Conservation (phyloP, 2,113 vertebrate genomes). For the Heterocephalus glaber region DNA sequence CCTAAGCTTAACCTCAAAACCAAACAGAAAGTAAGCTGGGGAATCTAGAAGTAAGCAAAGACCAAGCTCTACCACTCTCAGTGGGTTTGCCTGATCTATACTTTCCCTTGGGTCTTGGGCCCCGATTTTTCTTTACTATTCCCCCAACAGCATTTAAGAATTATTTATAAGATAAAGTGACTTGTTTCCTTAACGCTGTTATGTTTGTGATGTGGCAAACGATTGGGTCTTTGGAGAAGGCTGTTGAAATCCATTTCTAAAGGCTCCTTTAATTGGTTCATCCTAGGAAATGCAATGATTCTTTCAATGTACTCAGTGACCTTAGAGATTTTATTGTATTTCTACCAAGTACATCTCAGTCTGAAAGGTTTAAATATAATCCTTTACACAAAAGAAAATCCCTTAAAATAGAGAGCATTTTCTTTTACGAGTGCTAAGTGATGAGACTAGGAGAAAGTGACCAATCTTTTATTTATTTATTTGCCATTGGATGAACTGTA, state of each 20-base stretch:
- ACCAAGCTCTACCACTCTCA: background rate
- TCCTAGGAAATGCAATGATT: background rate
- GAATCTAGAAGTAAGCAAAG: background rate
- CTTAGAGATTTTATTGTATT: constrained; percentile 21
- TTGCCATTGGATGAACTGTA: background rate
- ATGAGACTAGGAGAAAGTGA: background rate
- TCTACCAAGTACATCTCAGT: constrained; percentile 5
- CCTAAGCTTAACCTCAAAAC: background rate
- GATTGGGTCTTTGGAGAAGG: constrained; percentile 25
- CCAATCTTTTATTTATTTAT: background rate
- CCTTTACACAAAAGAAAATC: background rate
- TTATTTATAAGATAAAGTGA: constrained; percentile 37
- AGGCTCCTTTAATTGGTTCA: constrained; percentile 30
- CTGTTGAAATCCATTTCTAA: background rate
- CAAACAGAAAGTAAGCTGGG: background rate
- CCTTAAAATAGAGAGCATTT: background rate
- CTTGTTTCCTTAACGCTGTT: background rate
- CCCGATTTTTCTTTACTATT: constrained; percentile 31
- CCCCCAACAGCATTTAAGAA: background rate
- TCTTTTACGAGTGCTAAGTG: background rate
- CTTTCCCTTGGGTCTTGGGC: background rate
- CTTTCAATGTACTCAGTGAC: background rate
- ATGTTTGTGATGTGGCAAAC: constrained; percentile 15
- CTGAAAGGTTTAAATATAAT: constrained; percentile 30
- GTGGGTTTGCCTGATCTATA: background rate